phyloP scores from a whole-genome alignment of 2,888 invertebrate species.

The Melanophora roralis region DNA sequence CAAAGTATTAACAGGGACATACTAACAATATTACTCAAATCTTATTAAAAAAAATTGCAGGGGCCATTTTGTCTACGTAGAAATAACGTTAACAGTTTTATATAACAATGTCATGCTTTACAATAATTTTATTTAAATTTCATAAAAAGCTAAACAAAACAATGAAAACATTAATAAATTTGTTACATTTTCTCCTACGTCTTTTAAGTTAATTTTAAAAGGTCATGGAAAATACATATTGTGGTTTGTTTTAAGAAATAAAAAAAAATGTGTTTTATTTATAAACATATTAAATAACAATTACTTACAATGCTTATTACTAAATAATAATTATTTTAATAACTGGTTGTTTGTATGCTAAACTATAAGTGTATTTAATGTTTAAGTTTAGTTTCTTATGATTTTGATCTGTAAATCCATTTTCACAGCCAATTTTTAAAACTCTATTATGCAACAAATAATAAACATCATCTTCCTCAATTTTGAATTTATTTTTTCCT shows the following conservation, averaged over 20 bases:
- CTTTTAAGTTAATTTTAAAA: constrained; percentile 24
- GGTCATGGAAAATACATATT: constrained; percentile 17
- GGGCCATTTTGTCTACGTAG: too few relatives aligned
- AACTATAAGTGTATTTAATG: background rate
- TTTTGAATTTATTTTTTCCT: constrained; percentile 29
- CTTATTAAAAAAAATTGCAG: too few relatives aligned
- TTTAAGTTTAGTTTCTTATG: background rate
- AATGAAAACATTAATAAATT: background rate
- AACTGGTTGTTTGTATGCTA: background rate
- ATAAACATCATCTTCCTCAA: constrained; percentile 47
- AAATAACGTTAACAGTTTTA: too few relatives aligned
- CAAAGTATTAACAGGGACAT: too few relatives aligned
- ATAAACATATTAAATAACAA: too few relatives aligned
- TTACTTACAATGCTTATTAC: too few relatives aligned
- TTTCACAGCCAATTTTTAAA: constrained; percentile 39
- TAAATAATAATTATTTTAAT: background rate
- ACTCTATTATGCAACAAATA: constrained; percentile 42
- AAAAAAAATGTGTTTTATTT: background rate
- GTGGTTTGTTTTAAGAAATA: background rate
- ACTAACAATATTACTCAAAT: too few relatives aligned
- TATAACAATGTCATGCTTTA: too few relatives aligned
- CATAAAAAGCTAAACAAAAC: background rate
- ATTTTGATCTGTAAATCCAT: background rate
- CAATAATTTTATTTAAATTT: background rate
- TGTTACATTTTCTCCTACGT: background rate